Conservation (phyloP, 2,797 vertebrate species). For the Myiothlypis coronata region DNA sequence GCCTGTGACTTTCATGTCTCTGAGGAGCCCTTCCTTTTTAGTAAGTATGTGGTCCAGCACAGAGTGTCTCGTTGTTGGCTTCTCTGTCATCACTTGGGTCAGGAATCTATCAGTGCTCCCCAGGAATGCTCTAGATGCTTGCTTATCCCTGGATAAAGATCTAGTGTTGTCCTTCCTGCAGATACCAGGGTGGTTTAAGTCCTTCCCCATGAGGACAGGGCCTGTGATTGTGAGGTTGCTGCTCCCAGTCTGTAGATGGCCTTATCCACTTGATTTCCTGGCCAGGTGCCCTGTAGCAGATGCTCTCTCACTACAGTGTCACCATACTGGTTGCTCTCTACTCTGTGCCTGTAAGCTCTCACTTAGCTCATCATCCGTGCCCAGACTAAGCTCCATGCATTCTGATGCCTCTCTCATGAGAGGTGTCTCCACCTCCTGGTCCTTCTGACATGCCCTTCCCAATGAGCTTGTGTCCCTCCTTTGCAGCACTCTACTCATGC, state of each 20-base stretch:
- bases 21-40: not conserved
- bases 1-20: not conserved
- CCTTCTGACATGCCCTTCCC: not conserved
- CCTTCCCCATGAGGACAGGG: rapidly evolving
- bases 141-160: not conserved
- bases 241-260: not conserved
- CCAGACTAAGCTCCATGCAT: not conserved
- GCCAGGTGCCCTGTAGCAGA: not conserved
- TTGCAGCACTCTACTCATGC: not conserved
- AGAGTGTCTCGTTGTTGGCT: not conserved
- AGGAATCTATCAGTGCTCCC: not conserved
- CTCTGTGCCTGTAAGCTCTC: not conserved
- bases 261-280: not conserved
- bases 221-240: not conserved
- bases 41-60: not conserved
- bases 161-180: not conserved
- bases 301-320: not conserved
- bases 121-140: not conserved
- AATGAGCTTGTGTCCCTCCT: not conserved
- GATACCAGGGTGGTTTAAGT: not conserved
- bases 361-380: not conserved
- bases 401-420: not conserved
- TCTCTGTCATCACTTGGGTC: rapidly evolving
- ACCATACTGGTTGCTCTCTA: not conserved
- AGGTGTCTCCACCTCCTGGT: not conserved